phyloP scores from a whole-genome alignment of 2,888 invertebrate species.

The Clanis bilineata region DNA sequence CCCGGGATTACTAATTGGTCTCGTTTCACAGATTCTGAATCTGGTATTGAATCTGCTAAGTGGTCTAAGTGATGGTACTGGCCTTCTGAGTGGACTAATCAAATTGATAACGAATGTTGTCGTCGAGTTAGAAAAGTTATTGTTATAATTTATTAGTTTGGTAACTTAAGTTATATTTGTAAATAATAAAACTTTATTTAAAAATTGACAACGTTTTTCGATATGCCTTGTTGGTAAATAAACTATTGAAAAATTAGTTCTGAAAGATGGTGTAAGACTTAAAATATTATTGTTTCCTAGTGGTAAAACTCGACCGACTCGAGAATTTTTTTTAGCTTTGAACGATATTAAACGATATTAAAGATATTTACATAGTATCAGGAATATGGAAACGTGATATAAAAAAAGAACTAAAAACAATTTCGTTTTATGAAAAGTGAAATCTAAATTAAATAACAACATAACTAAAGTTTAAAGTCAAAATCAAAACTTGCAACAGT shows the following conservation, averaged over 20 bases:
- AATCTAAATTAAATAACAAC: too few relatives aligned
- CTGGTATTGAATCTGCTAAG: constrained; percentile 61
- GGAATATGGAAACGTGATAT: too few relatives aligned
- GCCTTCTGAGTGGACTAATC: constrained; percentile 58
- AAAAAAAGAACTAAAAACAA: too few relatives aligned
- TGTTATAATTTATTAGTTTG: constrained; percentile 37
- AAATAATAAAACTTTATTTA: constrained; percentile 21
- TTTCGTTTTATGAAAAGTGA: too few relatives aligned
- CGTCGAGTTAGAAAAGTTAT: constrained; percentile 66
- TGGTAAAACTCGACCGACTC: too few relatives aligned
- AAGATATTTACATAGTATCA: too few relatives aligned
- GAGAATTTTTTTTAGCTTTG: too few relatives aligned
- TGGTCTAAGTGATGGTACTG: constrained; percentile 63
- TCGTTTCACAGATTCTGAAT: constrained; percentile 61
- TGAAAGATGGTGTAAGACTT: neutral
- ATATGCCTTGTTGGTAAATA: neutral
- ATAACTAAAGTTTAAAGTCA: too few relatives aligned
- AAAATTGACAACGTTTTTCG: neutral
- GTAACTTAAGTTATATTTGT: constrained; percentile 19
- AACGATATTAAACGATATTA: too few relatives aligned
- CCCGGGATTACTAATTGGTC: constrained; percentile 56
- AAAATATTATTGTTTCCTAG: too few relatives aligned
- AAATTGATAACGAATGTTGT: constrained; percentile 64
- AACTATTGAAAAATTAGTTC: neutral
- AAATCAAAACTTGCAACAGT: too few relatives aligned